phyloP scores from a whole-genome alignment of 2,797 vertebrate genomes.

The Sardinella longiceps region DNA sequence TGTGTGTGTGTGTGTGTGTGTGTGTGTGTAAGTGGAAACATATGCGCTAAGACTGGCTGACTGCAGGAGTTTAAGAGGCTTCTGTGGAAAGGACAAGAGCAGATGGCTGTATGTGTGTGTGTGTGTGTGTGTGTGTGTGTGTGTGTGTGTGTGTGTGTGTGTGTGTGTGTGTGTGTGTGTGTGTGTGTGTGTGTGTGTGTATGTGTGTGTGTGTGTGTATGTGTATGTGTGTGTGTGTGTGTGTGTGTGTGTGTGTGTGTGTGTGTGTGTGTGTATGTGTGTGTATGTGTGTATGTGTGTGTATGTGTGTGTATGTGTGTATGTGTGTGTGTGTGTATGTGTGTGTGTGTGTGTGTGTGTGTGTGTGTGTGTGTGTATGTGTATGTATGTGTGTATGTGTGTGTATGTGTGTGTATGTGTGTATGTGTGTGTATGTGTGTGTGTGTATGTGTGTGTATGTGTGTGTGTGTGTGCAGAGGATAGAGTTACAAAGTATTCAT shows the following conservation, averaged over 20 bases:
- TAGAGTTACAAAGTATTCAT: not conserved
- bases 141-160: not conserved
- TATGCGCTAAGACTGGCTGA: slow-evolving; percentile 58
- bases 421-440: too few relatives aligned
- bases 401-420: too few relatives aligned
- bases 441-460: too few relatives aligned
- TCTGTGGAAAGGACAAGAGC: slow-evolving; percentile 60
- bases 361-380: too few relatives aligned
- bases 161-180: slow-evolving; percentile 13
- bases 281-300: too few relatives aligned
- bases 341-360: too few relatives aligned
- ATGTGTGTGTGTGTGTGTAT: not conserved
- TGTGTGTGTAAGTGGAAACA: slow-evolving; percentile 70
- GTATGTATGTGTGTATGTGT: too few relatives aligned
- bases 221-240: slow-evolving; percentile 15
- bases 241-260: not conserved
- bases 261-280: too few relatives aligned
- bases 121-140: not conserved
- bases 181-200: not conserved
- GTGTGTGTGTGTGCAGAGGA: too few relatives aligned
- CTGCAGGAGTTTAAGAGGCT: slow-evolving; percentile 56
- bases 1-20: slow-evolving; percentile 39
- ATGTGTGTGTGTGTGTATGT: too few relatives aligned
- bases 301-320: too few relatives aligned
- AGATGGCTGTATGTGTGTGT: slow-evolving; percentile 54